Evolutionary conservation across 2,113 vertebrate genomes (phyloP).

Genomic region (Hyaena hyaena): DNA sequence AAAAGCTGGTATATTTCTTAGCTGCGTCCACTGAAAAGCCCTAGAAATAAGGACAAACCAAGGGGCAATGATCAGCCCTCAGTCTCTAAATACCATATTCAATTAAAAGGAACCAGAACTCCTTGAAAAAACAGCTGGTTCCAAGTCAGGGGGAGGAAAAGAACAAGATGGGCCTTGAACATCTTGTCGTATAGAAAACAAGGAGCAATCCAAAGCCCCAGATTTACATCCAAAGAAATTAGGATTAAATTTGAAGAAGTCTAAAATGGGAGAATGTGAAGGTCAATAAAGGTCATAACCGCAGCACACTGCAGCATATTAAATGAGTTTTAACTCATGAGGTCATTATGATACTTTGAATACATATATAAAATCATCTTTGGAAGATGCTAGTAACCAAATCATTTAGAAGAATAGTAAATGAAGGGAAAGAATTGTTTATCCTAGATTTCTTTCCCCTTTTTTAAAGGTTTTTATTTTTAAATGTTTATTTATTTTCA

Average conservation of each 20-base stretch:
- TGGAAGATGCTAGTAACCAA: background rate
- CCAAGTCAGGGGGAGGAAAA: background rate
- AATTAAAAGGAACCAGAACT: background rate
- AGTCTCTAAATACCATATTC: background rate
- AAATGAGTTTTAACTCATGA: background rate
- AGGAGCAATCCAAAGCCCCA: background rate
- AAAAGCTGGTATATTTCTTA: background rate
- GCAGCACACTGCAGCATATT: background rate
- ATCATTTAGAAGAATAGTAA: background rate
- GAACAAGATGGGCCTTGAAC: background rate
- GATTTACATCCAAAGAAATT: background rate
- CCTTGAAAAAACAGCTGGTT: background rate
- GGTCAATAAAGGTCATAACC: background rate
- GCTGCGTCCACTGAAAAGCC: background rate
- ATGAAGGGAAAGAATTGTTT: background rate
- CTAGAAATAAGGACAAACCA: background rate
- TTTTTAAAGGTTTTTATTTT: too few relatives aligned
- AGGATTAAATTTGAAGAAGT: background rate
- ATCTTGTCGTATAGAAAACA: background rate
- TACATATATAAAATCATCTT: background rate
- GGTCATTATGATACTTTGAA: background rate
- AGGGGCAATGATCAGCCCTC: background rate
- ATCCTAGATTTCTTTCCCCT: background rate
- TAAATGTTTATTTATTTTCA: background rate
- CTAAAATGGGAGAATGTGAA: constrained; percentile 1